Evolutionary conservation across 53 echinoderm and acorn worm genomes (phyloP), one percentile per base, ranked within the genome.

Genomic region (Antedon mediterranea): DNA sequence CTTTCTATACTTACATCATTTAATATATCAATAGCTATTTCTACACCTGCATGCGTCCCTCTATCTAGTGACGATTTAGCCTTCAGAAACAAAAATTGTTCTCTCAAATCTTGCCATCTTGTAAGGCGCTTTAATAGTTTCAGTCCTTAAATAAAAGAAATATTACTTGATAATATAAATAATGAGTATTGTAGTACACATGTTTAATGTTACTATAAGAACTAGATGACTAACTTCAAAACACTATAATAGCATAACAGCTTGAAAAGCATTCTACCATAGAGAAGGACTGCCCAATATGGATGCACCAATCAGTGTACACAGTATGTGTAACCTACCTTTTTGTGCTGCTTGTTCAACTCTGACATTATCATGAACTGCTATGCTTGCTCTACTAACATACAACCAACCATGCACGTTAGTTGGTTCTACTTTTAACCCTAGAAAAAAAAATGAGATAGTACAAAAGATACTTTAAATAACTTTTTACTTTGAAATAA

Each of bases 401-500:
- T 88, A 89, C 28, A 89, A 79, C 89, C 91, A 95, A 31, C 89
- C 79, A 72, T 84, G 82, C 2, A 92, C 79, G 72, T 85, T 83
- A 75, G 31, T 13, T 28, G 81, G 73, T 20, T 83, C 43, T 11
- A 37, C 78, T 33, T 85, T 32, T 5, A 84, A 33, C 34, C 91
- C 88, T 88, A 43, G 43, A 76, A 57, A 57, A 57, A 11, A 57
- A 57, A 57, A 13, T 37, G 23, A 57, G 57, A 11, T 13, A 13
- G 41, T 15, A 37, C 37, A 57, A 57, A 11, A 23, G 20, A 18
- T 57, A 57, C 14, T 57, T 11, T 18, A 18, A 57, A 57, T 18
- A 8, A 18, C 57, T 57, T 37, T 37, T 37, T 11, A 6, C 37
- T 6, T 18, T 57, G 2, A 57, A 23, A 26, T 11, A 15, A 15